A percentile compares a stretch with the other conserved stretches of the same genome.
These are phyloP conservation scores for Australoheros scitulus DNA, from an alignment of 2,113 vertebrate species.

Conservation along the genomic window DNA sequence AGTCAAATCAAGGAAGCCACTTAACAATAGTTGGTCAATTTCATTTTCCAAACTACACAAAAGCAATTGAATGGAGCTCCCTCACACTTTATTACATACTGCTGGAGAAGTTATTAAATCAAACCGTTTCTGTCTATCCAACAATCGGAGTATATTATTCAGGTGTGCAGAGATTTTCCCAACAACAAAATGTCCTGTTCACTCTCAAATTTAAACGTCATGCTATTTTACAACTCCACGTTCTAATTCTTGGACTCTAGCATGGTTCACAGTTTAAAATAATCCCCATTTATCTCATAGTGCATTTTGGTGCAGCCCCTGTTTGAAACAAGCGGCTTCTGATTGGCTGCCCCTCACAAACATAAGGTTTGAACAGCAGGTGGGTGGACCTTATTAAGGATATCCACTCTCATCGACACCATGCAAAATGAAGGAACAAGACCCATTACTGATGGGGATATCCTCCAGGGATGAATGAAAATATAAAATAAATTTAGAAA, in stretches of 20 bases:
- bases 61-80: background rate
- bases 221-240: background rate
- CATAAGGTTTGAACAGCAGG: no score
- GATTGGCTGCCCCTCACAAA: no score
- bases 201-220: background rate
- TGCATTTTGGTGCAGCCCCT: no score
- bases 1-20: background rate
- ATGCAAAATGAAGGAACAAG: no score
- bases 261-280: background rate
- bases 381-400: no score
- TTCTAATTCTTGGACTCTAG: background rate
- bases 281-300: background rate
- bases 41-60: background rate
- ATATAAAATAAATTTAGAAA: no score
- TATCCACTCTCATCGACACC: no score
- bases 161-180: background rate
- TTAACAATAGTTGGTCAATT: background rate
- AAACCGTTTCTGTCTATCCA: background rate
- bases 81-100: background rate
- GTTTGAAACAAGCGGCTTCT: no score
- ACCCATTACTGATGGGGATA: no score
- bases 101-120: background rate
- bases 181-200: background rate
- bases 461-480: no score
- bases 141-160: background rate